Base-by-base conservation (phyloP, 2,797 vertebrate genomes). In the Microctenopoma stevenorrisi region DNA sequence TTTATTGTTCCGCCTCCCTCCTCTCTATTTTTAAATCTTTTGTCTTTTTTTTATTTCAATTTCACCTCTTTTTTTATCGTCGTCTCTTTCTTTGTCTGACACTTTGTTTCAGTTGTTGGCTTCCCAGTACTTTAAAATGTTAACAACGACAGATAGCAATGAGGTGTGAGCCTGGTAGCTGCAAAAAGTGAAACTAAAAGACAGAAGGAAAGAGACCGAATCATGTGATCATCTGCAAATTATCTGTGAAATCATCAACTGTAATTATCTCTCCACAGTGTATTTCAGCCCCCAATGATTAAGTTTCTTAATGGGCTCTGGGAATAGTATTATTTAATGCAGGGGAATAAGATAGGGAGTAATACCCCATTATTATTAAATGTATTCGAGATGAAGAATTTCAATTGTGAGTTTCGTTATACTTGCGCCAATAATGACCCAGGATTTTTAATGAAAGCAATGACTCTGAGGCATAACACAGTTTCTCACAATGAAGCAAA, bases 301-400 rank as follows among this genome's bases (percentile, higher is more conserved):
- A 88, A 84, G 54, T 68, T 77, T 74, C 79, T 53, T 91, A 89
- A 88, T 89, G 84, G 81, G 86, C 69, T 81, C 78, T 75, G 79
- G 72, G 77, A 88, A 90, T 89, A 69, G 79, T 84, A 78, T 86
- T 88, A 84, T 90, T 89, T 86, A 90, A 90, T 86, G 77, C 74
- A 74, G 66, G 69, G 65, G 76, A 83, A 84, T 86, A 81, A 86
- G 88, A 89, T 81, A 68, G 67, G 76, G 69, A 88, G 86, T 86
- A 84, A 86, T 87, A 85, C 67, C 70, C 83, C 66, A 83, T 89
- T 90, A 90, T 88, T 88, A 88, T 82, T 83, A 83, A 86, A 88
- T 83, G 80, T 81, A 74, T 83, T 82, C 54, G 7, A 78, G 68
- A 83, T 83, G 81, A 84, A 76, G 66, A 83, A 86, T 88, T 88